A percentile compares a stretch with the other conserved stretches of the same genome.
Evolutionary conservation across 2,113 vertebrate species (phyloP).

Genomic region (Isurus oxyrinchus): DNA sequence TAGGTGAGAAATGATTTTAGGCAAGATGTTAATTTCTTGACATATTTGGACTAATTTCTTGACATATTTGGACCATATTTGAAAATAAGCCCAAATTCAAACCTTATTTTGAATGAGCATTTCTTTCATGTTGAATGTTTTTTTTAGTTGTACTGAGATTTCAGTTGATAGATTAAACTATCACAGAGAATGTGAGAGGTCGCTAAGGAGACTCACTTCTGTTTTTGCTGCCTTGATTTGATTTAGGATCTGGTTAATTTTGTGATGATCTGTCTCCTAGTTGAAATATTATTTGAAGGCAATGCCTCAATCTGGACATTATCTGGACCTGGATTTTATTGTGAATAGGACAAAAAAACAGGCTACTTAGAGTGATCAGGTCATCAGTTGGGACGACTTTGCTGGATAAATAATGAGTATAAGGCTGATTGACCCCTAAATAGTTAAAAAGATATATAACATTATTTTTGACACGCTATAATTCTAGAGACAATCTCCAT

Average conservation of each 20-base stretch:
- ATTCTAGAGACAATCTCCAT: not conserved
- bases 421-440: not conserved
- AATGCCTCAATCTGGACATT: not conserved
- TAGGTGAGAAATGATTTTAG: not conserved
- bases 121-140: not conserved
- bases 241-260: not conserved
- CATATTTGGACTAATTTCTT: not conserved
- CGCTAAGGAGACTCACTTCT: not conserved
- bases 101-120: not conserved
- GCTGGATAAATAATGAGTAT: not conserved
- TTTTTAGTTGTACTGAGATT: not conserved
- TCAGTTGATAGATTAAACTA: not conserved
- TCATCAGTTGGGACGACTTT: not conserved
- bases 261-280: not conserved
- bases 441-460: not conserved
- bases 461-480: too few relatives aligned
- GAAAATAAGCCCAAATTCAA: not conserved
- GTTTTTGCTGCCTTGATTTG: not conserved
- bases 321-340: not conserved
- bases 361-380: not conserved
- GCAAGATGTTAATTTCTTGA: not conserved
- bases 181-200: not conserved
- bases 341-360: not conserved
- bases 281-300: not conserved
- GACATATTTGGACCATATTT: not conserved